phyloP scores from a whole-genome alignment of 2,888 invertebrate genomes.

The Noctua janthina region DNA sequence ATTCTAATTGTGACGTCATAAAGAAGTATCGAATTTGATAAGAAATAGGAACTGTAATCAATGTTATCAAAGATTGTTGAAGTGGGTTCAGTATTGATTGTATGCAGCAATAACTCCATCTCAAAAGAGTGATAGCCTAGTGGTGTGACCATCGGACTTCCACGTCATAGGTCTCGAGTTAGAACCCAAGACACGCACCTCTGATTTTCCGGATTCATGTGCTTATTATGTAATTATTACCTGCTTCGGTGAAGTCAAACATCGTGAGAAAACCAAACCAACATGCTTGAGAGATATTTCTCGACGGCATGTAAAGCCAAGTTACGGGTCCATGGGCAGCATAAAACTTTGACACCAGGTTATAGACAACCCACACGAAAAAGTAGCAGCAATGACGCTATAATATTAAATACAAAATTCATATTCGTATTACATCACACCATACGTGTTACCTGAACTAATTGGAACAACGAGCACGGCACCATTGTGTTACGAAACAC shows the following conservation, averaged over 20 bases:
- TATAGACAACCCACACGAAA: no score
- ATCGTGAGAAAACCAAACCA: background rate
- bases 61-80: background rate
- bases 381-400: background rate
- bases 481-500: slow-evolving; percentile 12
- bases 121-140: background rate
- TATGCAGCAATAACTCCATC: background rate
- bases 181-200: no score
- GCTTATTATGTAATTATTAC: background rate
- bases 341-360: background rate
- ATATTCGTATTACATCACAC: slow-evolving; percentile 1
- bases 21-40: background rate
- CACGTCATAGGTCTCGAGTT: background rate
- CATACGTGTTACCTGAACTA: slow-evolving; percentile 4
- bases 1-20: background rate
- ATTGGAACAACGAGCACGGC: slow-evolving; percentile 25
- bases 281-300: background rate
- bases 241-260: background rate
- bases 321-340: background rate
- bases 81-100: background rate
- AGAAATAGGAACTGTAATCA: background rate
- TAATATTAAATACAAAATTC: background rate
- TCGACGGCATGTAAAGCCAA: background rate
- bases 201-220: no score
- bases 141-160: background rate